phyloP scores from a whole-genome alignment of 2,888 invertebrate genomes.

The Apodemia mormo region DNA sequence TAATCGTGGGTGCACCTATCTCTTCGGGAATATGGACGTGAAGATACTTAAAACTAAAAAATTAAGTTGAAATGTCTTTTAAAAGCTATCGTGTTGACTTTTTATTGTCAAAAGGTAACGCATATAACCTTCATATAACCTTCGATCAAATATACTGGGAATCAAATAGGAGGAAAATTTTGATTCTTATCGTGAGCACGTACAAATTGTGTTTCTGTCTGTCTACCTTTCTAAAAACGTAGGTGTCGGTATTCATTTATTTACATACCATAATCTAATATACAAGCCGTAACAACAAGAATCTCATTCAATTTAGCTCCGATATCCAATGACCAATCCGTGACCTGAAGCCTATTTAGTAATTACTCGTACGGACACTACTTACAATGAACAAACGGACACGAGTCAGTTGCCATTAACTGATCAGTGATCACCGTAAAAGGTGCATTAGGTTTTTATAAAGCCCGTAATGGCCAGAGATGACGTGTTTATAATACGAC shows the following conservation, averaged over 20 bases:
- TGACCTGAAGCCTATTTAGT: not conserved
- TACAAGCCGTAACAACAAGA: slow-evolving; percentile 5
- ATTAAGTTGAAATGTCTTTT: too few species aligned
- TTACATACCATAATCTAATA: not conserved
- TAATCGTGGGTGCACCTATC: too few species aligned
- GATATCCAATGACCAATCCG: not conserved
- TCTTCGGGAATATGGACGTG: too few species aligned
- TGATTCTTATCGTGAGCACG: too few species aligned
- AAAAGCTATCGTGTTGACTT: too few species aligned
- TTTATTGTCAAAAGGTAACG: too few species aligned
- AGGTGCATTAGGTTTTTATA: slow-evolving; percentile 14
- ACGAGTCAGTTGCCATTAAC: not conserved
- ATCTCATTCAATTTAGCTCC: not conserved
- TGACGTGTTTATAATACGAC: not conserved
- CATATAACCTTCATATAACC: too few species aligned
- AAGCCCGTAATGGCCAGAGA: not conserved
- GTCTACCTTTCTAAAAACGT: too few species aligned
- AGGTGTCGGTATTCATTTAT: not conserved
- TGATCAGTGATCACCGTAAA: slow-evolving; percentile 5
- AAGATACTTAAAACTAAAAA: too few species aligned
- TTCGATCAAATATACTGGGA: too few species aligned
- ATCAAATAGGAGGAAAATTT: too few species aligned
- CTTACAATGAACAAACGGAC: not conserved
- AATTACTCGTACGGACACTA: not conserved
- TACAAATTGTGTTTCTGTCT: too few species aligned